phyloP scores from a whole-genome alignment of 2,888 invertebrate genomes.

The Hemicrepidius hirtus region DNA sequence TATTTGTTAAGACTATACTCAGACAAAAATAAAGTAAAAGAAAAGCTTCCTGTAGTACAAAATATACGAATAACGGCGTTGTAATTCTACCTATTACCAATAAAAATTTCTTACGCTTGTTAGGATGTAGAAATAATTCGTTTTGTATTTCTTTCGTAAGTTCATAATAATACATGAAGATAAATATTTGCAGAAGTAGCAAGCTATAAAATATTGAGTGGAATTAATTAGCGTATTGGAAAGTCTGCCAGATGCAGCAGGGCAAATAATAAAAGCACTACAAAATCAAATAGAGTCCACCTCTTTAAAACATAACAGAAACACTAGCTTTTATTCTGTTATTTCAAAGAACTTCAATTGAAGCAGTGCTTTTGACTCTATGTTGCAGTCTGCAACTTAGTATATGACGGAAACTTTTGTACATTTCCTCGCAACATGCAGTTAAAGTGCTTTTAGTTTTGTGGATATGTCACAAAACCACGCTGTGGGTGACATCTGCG shows the following conservation, averaged over 20 bases:
- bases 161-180: no score
- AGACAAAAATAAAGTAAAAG: constrained; percentile 4
- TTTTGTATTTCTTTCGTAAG: no score
- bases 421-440: constrained; percentile 61
- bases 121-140: no score
- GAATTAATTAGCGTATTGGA: not conserved
- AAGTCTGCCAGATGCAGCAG: not conserved
- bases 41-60: not conserved
- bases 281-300: constrained; percentile 7
- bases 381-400: constrained; percentile 57
- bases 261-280: not conserved
- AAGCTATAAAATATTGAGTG: no score
- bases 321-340: constrained; percentile 41
- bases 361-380: constrained; percentile 49
- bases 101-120: no score
- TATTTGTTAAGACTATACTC: constrained; percentile 23
- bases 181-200: no score
- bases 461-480: constrained; percentile 56
- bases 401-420: constrained; percentile 59
- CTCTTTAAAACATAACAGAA: constrained; percentile 37
- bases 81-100: no score
- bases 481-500: constrained; percentile 58
- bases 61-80: not conserved
- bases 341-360: constrained; percentile 47
- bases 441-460: constrained; percentile 63